Base-by-base conservation (phyloP, 2,888 invertebrate species). In the Calameuta filiformis region DNA sequence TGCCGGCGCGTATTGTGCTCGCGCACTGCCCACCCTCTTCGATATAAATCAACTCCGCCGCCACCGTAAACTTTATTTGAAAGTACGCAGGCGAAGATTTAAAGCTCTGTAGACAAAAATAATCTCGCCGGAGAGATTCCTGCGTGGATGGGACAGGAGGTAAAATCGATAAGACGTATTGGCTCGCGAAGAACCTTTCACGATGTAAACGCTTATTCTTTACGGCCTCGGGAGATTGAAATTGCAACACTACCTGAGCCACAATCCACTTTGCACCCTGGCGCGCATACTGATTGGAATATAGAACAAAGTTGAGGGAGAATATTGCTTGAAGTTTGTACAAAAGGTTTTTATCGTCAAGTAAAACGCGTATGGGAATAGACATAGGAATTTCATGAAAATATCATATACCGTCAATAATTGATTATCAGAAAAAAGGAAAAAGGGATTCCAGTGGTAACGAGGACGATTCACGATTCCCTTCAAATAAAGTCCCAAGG, bases 11-110 rank as follows among this genome's bases (percentile, higher is more conserved):
- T 56, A 84, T 85, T 85, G 81, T 81, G 77, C 79, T 81, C 75
- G 79, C 79, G 77, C 80, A 37, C 30, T 75, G 71, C 56, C 77
- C 75, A 31, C 56, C 34, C 71, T 75, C 15, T 69, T 68, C 82
- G 82, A 83, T 86, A 87, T 88, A 88, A 88, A 87, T 88, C 88
- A 88, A 85, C 87, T 86, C 83, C 81, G 79, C 83, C 84, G 83
- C 83, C 85, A 83, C 81, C 82, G 84, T 86, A 88, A 88, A 88
- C 86, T 88, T 88, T 88, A 88, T 88, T 88, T 87, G 85, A 88
- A 88, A 88, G 87, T 85, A 84, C 83, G 83, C 73, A 77, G 56
- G 81, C 80, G 81, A 85, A 87, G 86, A 87, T 87, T 87, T 87
- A 87, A 85, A 83, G 83, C 86, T 80, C 86, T 80, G 83, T 83